phyloP scores from a whole-genome alignment of 2,888 invertebrate genomes.

The Pachymerium ferrugineum region DNA sequence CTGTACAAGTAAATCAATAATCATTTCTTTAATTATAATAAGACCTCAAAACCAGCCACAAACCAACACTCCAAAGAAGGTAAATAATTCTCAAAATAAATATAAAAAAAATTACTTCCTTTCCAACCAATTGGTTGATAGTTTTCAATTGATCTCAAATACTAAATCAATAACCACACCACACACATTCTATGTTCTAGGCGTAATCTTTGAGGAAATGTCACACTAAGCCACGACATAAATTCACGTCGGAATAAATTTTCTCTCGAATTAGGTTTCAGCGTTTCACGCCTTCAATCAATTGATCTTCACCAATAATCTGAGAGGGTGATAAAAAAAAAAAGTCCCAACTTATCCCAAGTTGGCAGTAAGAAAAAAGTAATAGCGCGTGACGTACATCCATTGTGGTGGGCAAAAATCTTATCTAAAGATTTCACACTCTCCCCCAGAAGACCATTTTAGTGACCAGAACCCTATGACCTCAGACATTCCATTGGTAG shows the following conservation, averaged over 20 bases:
- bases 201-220: too few relatives aligned
- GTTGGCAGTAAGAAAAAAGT: not conserved
- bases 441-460: not conserved
- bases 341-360: not conserved
- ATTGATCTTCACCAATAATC: not conserved
- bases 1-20: not conserved
- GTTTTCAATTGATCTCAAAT: not conserved
- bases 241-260: slow-evolving; percentile 17
- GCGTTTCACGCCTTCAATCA: not conserved
- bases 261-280: not conserved
- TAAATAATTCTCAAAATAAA: not conserved
- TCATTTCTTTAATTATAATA: not conserved
- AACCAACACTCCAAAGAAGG: too few relatives aligned
- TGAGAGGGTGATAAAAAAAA: too few relatives aligned
- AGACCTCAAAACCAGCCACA: not conserved
- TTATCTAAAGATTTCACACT: slow-evolving; percentile 10
- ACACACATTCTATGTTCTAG: too few relatives aligned
- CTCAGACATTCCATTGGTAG: not conserved
- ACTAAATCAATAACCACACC: not conserved
- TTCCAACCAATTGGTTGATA: too few relatives aligned
- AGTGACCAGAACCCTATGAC: not conserved
- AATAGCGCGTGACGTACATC: not conserved
- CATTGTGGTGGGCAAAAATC: slow-evolving; percentile 13
- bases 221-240: not conserved
- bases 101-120: not conserved